These are phyloP conservation scores for Boleophthalmus pectinirostris DNA, from an alignment of 2,113 vertebrate genomes.

Conservation along the genomic window DNA sequence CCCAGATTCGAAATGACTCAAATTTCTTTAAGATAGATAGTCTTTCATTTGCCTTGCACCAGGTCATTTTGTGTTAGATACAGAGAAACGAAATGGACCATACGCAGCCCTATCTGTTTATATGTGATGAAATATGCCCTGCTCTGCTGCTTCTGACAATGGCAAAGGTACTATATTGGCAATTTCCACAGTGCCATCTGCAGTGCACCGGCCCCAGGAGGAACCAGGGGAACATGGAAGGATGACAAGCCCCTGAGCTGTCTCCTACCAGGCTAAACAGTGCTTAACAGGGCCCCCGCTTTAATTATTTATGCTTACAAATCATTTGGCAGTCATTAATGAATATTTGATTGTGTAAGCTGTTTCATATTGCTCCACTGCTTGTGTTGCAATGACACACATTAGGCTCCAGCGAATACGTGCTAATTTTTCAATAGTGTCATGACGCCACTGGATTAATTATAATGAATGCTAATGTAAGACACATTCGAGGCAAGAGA, in stretches of 20 bases:
- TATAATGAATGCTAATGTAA: not conserved
- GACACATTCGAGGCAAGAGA: not conserved
- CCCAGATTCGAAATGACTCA: not conserved
- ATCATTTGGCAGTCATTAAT: conserved; percentile 39
- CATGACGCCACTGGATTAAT: not conserved
- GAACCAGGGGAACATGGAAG: conserved; percentile 11
- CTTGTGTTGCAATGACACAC: conserved; percentile 6
- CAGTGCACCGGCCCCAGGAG: not conserved
- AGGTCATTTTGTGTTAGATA: not conserved
- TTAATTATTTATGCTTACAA: conserved; percentile 48
- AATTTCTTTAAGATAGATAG: conserved; percentile 6
- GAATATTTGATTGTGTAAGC: conserved; percentile 35
- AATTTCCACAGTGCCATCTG: conserved; percentile 14
- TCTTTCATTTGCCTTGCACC: not conserved
- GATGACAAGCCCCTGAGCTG: conserved; percentile 16
- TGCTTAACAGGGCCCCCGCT: conserved; percentile 9
- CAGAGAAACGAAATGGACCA: conserved; percentile 3
- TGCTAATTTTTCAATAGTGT: not conserved
- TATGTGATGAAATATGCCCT: conserved; percentile 10
- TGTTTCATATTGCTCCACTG: conserved; percentile 12
- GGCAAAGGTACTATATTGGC: not conserved
- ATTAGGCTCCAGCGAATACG: conserved; percentile 1
- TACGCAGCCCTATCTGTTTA: not conserved
- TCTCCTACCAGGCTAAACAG: conserved; percentile 25
- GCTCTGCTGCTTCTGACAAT: conserved; percentile 7